Evolutionary conservation across 2,888 invertebrate species (phyloP), one percentile per base, ranked within the genome.

Genomic region (Brachyopa scutellaris): DNA sequence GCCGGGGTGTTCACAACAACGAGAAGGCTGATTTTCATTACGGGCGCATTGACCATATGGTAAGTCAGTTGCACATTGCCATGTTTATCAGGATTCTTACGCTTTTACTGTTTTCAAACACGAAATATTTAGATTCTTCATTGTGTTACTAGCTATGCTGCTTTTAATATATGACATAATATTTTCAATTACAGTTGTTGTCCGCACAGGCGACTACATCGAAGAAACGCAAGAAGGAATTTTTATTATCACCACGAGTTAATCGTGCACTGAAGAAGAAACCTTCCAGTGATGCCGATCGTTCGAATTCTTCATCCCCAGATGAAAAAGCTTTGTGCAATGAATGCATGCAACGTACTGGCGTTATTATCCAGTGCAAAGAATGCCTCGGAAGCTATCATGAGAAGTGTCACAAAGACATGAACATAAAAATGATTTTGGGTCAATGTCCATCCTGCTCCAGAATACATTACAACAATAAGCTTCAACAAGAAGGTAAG

Each of bases 1-100:
- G 89, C 1, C 89, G 90, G 9, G 87, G 87, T 29, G 89, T 89
- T 0, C 88, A 89, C 51, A 89, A 88, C 73, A 89, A 88, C 13
- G 89, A 88, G 19, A 88, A 87, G 15, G 86, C 87, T n/a, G 90
- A 88, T 76, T 90, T 87, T 73, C 90, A 90, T 70, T 90, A 90
- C 84, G 90, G 90, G 9, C 88, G 87, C 29, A 86, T 89, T 79
- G 90, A 86, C 51, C 51, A 88, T 21, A 87, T 87, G 51, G 85
- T 77, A 7, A 77, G 74, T 64, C 1, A 29, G 15, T 64, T 38
- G 2, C 6, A 15, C 29, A 2, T 31, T 70, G 36, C 0, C 5
- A 19, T 2, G 17, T 45, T 9, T 23, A 33, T 13, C 8, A 26
- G 26, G 4, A 19, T 19, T 19, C 45, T 45, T 19, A 9, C 19